Conservation (phyloP, 2,888 invertebrate genomes). For the Augochlorella aurata region DNA sequence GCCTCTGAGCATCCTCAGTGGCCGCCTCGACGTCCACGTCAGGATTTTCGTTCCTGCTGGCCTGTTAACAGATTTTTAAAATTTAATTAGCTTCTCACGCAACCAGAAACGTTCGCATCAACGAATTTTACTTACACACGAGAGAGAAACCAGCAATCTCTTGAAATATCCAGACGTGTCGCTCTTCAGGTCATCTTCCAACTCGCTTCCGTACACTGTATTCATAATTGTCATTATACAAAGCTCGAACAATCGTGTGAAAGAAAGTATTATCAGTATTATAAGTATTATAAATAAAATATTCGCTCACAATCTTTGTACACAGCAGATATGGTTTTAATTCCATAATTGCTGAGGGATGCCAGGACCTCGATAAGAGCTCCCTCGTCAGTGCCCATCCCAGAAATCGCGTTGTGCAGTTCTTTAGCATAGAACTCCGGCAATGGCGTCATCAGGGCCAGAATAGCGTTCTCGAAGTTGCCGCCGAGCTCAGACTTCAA, state of each 20-base stretch:
- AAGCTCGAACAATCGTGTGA: too few species aligned
- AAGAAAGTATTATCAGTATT: too few species aligned
- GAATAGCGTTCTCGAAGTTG: conserved; percentile 91
- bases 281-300: neutral
- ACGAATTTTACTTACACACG: conserved; percentile 82
- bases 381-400: conserved; percentile 84
- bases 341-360: conserved; percentile 92
- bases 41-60: conserved; percentile 90
- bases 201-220: conserved; percentile 89
- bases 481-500: conserved; percentile 94
- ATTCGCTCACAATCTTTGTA: conserved; percentile 88
- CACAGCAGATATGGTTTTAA: conserved; percentile 89
- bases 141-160: conserved; percentile 92
- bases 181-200: conserved; percentile 91
- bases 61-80: conserved; percentile 76
- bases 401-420: conserved; percentile 91
- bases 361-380: conserved; percentile 94
- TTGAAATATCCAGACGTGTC: conserved; percentile 96
- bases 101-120: neutral
- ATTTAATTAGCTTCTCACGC: neutral
- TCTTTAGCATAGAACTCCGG: conserved; percentile 93
- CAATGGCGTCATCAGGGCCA: conserved; percentile 92
- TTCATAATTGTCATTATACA: neutral
- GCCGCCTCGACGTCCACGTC: conserved; percentile 88
- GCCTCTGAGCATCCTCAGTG: conserved; percentile 90